Base-by-base conservation (phyloP, 2,888 invertebrate species). In the Pseudococcus longispinus region DNA sequence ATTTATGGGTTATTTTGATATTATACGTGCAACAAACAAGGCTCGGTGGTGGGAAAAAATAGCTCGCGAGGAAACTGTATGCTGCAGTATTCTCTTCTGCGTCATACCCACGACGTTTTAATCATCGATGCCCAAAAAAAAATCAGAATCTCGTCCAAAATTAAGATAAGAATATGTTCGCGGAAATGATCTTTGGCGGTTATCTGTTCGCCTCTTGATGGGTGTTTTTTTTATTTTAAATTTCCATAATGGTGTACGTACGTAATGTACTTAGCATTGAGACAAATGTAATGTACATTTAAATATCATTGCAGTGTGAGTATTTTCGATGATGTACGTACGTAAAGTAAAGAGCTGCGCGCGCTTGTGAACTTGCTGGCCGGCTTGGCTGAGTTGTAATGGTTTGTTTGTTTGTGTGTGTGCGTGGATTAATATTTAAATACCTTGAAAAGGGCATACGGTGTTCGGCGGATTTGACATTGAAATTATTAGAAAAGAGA, bases 401-500 rank as follows among this genome's bases (percentile, higher is more conserved):
- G 70, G 32, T 15, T 29, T 29, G 32, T 11, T 29, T 29, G 13
- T 65, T 11, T 55, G 55, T 55, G 1, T 55, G 70, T 70, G 70
- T 26, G 70, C 15, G 65, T 65, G 9, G 55, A 65, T 37, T 84
- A 84, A 60, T 84, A 84, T 60, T 70, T 77, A 70, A 44, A 85
- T 85, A 85, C 85, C 85, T 85, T 85, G 85, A 85, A 85, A 85
- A 85, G 70, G 85, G 74, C 74, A 85, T 46, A 65, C 44, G 74
- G 74, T 65, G 37, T 74, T 44, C 70, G 37, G 74, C 85, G 85
- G 70, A 70, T 85, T 85, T 85, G 85, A 85, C 85, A 85, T 85
- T 85, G 85, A 85, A 85, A 85, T 85, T 85, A 85, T 85, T 65
- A 85, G 46, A 32, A 55, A 84, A 84, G 65, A 55, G 60, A 84